A percentile compares a stretch with the other conserved stretches of the same genome.
Evolutionary conservation across 2,888 invertebrate genomes (phyloP).

Genomic region (Aphodius granarius): DNA sequence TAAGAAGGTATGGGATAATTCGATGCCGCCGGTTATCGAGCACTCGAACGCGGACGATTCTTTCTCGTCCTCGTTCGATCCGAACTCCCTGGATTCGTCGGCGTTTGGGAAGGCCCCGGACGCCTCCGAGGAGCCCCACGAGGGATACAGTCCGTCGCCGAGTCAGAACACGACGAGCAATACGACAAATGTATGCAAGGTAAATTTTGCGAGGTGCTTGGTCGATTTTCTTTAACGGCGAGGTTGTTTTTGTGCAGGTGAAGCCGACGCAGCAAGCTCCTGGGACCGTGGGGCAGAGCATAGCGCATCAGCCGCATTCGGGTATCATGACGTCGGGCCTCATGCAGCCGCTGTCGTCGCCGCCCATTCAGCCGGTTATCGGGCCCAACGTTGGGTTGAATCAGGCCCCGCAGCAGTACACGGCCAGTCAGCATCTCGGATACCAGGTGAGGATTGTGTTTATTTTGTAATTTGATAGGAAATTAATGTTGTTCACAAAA

Average conservation of each 20-base stretch:
- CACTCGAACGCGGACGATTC: conserved; percentile 57
- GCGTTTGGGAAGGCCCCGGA: conserved; percentile 50
- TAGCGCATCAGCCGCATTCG: conserved; percentile 52
- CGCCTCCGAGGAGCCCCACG: conserved; percentile 56
- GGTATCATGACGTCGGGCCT: conserved; percentile 49
- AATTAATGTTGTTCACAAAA: conserved; percentile 3
- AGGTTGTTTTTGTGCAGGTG: conserved; percentile 57
- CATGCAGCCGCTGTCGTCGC: conserved; percentile 61
- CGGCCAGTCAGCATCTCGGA: conserved; percentile 65
- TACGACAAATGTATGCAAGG: conserved; percentile 73
- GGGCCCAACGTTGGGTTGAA: conserved; percentile 52
- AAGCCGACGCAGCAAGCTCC: conserved; percentile 82
- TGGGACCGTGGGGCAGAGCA: conserved; percentile 53
- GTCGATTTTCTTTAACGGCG: not conserved
- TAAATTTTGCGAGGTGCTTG: conserved; percentile 41
- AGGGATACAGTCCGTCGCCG: conserved; percentile 59
- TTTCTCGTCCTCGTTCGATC: conserved; percentile 44
- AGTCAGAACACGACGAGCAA: conserved; percentile 51
- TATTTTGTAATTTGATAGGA: conserved; percentile 1
- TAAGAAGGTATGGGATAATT: conserved; percentile 82
- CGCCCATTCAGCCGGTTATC: conserved; percentile 60
- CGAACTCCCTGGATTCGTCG: conserved; percentile 51
- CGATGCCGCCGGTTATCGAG: conserved; percentile 70
- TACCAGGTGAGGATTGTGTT: conserved; percentile 64
- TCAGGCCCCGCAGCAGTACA: conserved; percentile 60